Percentiles rank a stretch among this genome's conserved stretches.
These are phyloP conservation scores for Hapalemur alaotrensis DNA, from an alignment of 2,797 vertebrate species.

Conservation along the genomic window DNA sequence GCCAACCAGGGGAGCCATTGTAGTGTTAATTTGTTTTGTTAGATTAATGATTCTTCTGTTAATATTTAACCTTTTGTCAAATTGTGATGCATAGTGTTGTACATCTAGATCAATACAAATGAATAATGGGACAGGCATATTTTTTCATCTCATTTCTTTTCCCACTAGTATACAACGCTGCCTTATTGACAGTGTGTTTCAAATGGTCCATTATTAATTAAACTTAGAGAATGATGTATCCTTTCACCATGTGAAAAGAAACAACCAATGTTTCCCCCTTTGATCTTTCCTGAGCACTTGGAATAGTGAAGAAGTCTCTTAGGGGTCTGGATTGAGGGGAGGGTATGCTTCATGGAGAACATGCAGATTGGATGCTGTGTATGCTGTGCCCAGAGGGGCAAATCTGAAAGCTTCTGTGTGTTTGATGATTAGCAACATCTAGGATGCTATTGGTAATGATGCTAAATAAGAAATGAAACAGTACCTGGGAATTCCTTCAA, in stretches of 20 bases:
- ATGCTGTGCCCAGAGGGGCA: background rate
- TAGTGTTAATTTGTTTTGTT: constrained; percentile 74
- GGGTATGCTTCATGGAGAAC: background rate
- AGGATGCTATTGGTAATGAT: background rate
- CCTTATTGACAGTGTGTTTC: constrained; percentile 59
- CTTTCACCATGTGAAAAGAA: constrained; percentile 38
- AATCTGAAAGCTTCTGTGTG: background rate
- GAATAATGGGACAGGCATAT: constrained; percentile 67
- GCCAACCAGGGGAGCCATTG: constrained; percentile 40
- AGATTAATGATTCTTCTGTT: constrained; percentile 78
- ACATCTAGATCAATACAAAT: constrained; percentile 72
- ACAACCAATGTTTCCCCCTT: background rate
- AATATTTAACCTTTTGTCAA: constrained; percentile 80
- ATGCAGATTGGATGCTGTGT: background rate
- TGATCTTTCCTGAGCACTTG: background rate
- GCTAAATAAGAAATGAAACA: background rate
- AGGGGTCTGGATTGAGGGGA: background rate
- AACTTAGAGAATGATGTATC: background rate
- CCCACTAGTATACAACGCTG: constrained; percentile 40
- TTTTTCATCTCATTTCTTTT: constrained; percentile 70
- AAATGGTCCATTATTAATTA: constrained; percentile 63
- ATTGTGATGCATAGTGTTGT: constrained; percentile 67
- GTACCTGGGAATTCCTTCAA: background rate
- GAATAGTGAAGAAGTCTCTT: background rate
- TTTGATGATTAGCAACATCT: constrained; percentile 50